Base-by-base conservation (phyloP, 1,140 invertebrate species). In the Charaxes varanes region DNA sequence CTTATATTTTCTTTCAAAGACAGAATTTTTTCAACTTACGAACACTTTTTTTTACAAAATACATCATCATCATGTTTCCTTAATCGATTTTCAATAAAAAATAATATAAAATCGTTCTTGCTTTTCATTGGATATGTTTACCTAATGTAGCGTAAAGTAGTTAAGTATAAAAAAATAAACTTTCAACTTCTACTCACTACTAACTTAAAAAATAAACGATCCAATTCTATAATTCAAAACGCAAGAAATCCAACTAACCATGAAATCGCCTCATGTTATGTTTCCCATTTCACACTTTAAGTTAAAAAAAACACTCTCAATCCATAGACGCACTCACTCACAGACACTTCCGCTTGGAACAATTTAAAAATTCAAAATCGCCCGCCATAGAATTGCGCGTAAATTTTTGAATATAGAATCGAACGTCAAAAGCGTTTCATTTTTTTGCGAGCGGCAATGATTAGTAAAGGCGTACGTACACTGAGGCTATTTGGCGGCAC, bases 261-360 rank as follows among this genome's bases (percentile, higher is more conserved):
- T 82, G 70, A 76, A 82, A 78, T 73, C 61, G 66, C 60, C 53
- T 80, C 71, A 78, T 80, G 65, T 70, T 70, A 51, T 64, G 58
- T 76, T 73, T 40, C 61, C 68, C 68, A 77, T 82, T 73, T 77
- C 71, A 70, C 74, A 71, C 71, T 55, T 31, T 26, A 55, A 51
- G 64, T 68, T 72, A 63, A 55, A 58, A 66, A 66, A 61, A 51
- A 43, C 61, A 49, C 64, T 55, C 58, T 71, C 51, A 60, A 61
- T 65, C 51, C 42, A 59, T 62, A 66, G 53, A 64, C 26, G 46
- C 44, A 52, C 41, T 40, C 61, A 53, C 55, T 62, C 72, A 69
- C 67, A 65, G 53, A 65, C 62, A 53, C 60, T 56, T 53, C 45
- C 45, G 58, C 57, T 67, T 65, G 49, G 60, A 46, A 41, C 40